A percentile compares a stretch with the other conserved stretches of the same genome.
These are phyloP conservation scores for Onychomys torridus DNA, from an alignment of 2,797 vertebrate species.

Conservation along the genomic window DNA sequence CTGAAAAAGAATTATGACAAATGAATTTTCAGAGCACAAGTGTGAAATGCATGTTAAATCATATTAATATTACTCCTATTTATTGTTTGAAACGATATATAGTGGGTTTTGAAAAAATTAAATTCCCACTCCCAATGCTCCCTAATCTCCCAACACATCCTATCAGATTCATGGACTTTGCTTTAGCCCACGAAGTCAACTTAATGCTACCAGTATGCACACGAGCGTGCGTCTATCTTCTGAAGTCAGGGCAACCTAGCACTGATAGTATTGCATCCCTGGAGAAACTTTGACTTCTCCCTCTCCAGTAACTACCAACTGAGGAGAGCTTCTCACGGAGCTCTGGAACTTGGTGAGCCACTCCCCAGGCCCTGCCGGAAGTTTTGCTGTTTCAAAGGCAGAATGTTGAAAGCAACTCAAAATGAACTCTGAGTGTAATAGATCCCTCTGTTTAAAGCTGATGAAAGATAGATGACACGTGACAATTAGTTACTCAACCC, in stretches of 20 bases:
- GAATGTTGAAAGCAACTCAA: background rate
- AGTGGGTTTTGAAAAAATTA: background rate
- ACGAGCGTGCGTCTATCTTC: background rate
- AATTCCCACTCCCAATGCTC: fast-evolving
- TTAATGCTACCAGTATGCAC: background rate
- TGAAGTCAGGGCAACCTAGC: background rate
- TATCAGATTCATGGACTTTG: background rate
- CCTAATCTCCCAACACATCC: background rate
- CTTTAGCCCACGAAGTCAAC: background rate
- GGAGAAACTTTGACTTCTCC: background rate
- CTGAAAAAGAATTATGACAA: background rate
- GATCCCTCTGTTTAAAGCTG: background rate
- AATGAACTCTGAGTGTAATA: background rate
- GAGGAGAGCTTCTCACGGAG: background rate
- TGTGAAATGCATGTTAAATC: background rate
- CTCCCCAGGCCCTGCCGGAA: background rate
- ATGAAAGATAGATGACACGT: background rate
- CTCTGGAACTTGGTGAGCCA: background rate
- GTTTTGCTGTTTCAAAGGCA: background rate
- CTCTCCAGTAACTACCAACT: background rate
- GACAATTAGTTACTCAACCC: background rate
- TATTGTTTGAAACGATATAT: background rate
- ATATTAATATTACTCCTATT: background rate
- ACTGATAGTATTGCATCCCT: background rate
- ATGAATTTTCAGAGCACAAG: background rate